Base-by-base conservation (phyloP, 1,140 invertebrate genomes). In the Drosophila willistoni region DNA sequence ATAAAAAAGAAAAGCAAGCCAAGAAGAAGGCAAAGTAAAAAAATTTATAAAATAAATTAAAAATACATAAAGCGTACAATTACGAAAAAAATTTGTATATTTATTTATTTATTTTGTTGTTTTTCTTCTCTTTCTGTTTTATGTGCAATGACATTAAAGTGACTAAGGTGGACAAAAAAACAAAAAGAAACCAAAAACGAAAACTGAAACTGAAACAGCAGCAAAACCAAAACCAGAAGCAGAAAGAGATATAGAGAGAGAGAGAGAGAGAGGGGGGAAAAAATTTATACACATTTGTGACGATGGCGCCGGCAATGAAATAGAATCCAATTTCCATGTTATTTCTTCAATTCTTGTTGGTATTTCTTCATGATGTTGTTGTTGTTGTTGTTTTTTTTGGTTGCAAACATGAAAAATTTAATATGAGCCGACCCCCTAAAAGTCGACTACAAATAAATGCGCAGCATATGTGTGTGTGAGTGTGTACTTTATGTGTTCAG, bases 51-150 rank as follows among this genome's bases (percentile, higher is more conserved):
- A 64, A 79, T 66, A 86, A 81, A 86, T 85, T 85, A 85, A 79
- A 85, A 86, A 85, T 85, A 79, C 82, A 85, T 85, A 81, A 85
- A 75, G 78, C 59, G 55, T 71, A 74, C 81, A 86, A 85, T 85
- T 85, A 86, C 82, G 70, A 79, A 29, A 29, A 29, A 83, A 83
- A 86, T 86, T 81, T 73, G 81, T 85, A 84, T 79, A 81, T 81
- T 86, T 74, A 77, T 73, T 85, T 44, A 44, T 44, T 36, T 36
- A 36, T 36, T 9, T 36, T 36, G 34, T 36, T 36, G 34, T 36
- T 36, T 9, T 36, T 36, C 7, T 36, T 36, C 1, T 44, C 5
- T 14, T 14, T 44, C 4, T 14, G 19, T 47, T 47, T 47, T 47
- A 74, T 66, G 47, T 71, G 77, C 55, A 25, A 25, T 25, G 22